Percentiles rank a stretch among this genome's conserved stretches.
Conservation (phyloP, 2,888 invertebrate genomes). For the Copidosoma aretas region DNA sequence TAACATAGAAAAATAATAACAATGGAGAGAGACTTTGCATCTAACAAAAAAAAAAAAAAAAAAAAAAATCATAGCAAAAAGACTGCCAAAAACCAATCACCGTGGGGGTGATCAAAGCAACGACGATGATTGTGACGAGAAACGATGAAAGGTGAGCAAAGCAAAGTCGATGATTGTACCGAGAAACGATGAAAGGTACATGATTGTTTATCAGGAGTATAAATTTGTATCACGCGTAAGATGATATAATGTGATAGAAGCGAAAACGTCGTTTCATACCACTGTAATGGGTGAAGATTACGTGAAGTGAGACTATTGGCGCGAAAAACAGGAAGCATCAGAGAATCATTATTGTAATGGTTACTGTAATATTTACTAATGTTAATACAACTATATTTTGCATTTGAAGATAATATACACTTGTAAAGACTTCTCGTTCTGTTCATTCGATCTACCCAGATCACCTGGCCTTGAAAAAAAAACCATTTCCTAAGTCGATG, state of each 20-base stretch:
- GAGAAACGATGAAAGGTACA: neutral
- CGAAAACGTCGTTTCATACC: neutral
- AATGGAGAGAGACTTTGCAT: conserved; percentile 13
- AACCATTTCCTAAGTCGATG: neutral
- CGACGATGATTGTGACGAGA: conserved; percentile 3
- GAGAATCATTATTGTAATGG: conserved; percentile 34
- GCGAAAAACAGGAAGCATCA: neutral
- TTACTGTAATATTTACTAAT: conserved; percentile 39
- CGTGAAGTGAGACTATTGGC: conserved; percentile 8
- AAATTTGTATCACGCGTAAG: conserved; percentile 1
- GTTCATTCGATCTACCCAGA: neutral
- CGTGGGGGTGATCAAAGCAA: conserved; percentile 21
- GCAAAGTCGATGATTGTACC: conserved; percentile 32
- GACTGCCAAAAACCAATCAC: conserved; percentile 30
- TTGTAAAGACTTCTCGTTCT: conserved; percentile 12
- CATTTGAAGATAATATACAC: conserved; percentile 39
- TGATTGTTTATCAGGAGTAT: neutral
- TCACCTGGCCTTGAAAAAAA: neutral
- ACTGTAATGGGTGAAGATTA: conserved; percentile 2
- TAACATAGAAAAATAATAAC: neutral
- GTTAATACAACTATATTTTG: conserved; percentile 41
- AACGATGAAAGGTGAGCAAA: conserved; percentile 31
- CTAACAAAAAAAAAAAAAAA: conserved; percentile 27
- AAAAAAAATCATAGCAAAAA: conserved; percentile 23
- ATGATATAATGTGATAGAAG: neutral